A percentile compares a stretch with the other conserved stretches of the same genome.
These are phyloP conservation scores for Tenthredo mesomela DNA, from an alignment of 2,888 invertebrate genomes.

Conservation along the genomic window DNA sequence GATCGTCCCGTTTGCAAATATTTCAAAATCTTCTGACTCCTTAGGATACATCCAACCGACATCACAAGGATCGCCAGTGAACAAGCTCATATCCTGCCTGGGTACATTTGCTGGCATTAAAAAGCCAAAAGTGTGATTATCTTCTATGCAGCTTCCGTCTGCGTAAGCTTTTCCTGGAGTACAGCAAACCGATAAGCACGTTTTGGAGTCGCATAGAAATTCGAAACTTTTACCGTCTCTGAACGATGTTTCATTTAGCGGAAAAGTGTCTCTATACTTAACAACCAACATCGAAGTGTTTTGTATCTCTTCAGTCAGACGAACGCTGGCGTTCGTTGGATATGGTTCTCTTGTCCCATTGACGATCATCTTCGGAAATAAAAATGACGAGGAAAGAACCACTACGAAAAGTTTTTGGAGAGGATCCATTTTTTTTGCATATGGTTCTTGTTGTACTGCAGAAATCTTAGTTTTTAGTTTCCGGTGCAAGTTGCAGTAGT, in stretches of 20 bases:
- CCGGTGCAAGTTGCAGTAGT: neutral
- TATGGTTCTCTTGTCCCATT: neutral
- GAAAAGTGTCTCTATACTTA: neutral
- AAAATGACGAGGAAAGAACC: neutral
- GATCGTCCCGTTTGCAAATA: constrained; percentile 8
- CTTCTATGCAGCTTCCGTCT: neutral
- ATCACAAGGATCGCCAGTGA: neutral
- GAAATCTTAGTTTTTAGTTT: neutral
- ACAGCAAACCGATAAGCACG: constrained; percentile 7
- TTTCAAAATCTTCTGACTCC: neutral
- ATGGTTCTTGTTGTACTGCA: neutral
- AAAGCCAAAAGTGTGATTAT: neutral
- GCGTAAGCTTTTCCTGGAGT: neutral
- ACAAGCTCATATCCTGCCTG: neutral
- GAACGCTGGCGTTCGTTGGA: neutral
- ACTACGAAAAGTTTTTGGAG: neutral
- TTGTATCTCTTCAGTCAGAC: neutral
- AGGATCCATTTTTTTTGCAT: neutral
- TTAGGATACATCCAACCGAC: neutral
- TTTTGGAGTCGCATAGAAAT: neutral
- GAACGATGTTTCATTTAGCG: neutral
- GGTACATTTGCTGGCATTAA: neutral
- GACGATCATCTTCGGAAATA: neutral
- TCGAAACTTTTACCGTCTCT: neutral
- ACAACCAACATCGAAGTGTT: neutral